Percentiles rank a stretch among this genome's conserved stretches.
These are phyloP conservation scores for Drosophila vallismaia DNA, from an alignment of 2,888 invertebrate species.

Conservation along the genomic window DNA sequence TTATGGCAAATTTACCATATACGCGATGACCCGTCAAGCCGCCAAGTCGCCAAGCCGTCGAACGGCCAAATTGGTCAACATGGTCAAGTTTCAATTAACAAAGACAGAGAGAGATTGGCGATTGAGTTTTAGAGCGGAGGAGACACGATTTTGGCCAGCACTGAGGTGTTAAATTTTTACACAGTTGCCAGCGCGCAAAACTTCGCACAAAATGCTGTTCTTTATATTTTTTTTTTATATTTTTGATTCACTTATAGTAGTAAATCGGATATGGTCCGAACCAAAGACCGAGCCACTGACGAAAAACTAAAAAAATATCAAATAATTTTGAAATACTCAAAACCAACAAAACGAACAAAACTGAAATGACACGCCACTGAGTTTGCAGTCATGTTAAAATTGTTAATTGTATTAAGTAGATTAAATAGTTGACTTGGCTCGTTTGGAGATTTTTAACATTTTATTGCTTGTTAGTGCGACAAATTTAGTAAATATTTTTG, in stretches of 20 bases:
- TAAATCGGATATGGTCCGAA: constrained; percentile 47
- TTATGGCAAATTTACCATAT: constrained; percentile 81
- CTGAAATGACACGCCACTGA: constrained; percentile 62
- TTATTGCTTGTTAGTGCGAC: constrained; percentile 81
- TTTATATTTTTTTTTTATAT: constrained; percentile 17
- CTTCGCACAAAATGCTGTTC: constrained; percentile 46
- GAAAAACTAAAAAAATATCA: too few species aligned
- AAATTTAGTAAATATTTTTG: constrained; percentile 79
- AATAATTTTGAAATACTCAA: constrained; percentile 35
- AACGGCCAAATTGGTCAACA: constrained; percentile 74
- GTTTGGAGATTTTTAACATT: constrained; percentile 80
- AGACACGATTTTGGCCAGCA: constrained; percentile 30
- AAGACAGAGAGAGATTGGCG: constrained; percentile 54
- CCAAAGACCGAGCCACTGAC: constrained; percentile 42
- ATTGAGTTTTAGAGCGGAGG: constrained; percentile 33
- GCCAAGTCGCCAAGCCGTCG: constrained; percentile 16
- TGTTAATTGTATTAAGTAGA: constrained; percentile 83
- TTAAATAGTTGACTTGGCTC: constrained; percentile 77
- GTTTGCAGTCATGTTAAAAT: constrained; percentile 79
- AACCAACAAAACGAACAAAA: constrained; percentile 13
- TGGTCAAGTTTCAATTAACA: constrained; percentile 79
- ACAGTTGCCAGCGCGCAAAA: constrained; percentile 71
- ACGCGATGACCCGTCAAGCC: constrained; percentile 49
- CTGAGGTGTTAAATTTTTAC: constrained; percentile 81
- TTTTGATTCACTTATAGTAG: constrained; percentile 1